A percentile compares a stretch with the other conserved stretches of the same genome.
Evolutionary conservation across 2,888 invertebrate genomes (phyloP).

Genomic region (Linnaemya tessellans): DNA sequence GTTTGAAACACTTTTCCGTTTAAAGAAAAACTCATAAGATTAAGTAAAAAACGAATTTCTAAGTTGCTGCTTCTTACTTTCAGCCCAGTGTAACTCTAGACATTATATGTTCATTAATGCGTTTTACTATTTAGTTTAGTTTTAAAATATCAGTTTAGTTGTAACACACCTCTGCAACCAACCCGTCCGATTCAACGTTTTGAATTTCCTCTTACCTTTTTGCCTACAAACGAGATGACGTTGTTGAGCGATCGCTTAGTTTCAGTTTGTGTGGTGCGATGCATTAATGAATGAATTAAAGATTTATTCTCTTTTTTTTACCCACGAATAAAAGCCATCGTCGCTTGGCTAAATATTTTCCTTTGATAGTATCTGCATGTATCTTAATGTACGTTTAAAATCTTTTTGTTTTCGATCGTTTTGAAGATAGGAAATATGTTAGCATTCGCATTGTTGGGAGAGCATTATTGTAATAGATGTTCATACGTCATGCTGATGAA

Average conservation of each 20-base stretch:
- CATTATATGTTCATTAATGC: slow-evolving; percentile 63
- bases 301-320: background rate
- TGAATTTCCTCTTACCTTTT: slow-evolving; percentile 1
- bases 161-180: slow-evolving; percentile 11
- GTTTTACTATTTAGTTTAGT: slow-evolving; percentile 53
- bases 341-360: slow-evolving; percentile 28
- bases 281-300: slow-evolving; percentile 54
- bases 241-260: slow-evolving; percentile 18
- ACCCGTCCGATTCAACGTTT: background rate
- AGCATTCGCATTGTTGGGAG: slow-evolving; percentile 45
- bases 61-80: slow-evolving; percentile 31
- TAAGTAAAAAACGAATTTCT: slow-evolving; percentile 5
- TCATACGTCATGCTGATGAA: slow-evolving; percentile 63
- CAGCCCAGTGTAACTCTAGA: slow-evolving; percentile 60
- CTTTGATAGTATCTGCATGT: slow-evolving; percentile 19
- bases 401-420: slow-evolving; percentile 24
- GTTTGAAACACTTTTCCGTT: slow-evolving; percentile 54
- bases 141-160: slow-evolving; percentile 14
- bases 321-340: slow-evolving; percentile 12
- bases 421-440: slow-evolving; percentile 36
- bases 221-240: slow-evolving; percentile 11
- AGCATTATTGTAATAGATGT: slow-evolving; percentile 36
- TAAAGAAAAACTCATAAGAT: slow-evolving; percentile 20
- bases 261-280: slow-evolving; percentile 26
- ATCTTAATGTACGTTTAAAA: slow-evolving; percentile 22